phyloP scores from a whole-genome alignment of 2,113 vertebrate species.

The Octodon degus region DNA sequence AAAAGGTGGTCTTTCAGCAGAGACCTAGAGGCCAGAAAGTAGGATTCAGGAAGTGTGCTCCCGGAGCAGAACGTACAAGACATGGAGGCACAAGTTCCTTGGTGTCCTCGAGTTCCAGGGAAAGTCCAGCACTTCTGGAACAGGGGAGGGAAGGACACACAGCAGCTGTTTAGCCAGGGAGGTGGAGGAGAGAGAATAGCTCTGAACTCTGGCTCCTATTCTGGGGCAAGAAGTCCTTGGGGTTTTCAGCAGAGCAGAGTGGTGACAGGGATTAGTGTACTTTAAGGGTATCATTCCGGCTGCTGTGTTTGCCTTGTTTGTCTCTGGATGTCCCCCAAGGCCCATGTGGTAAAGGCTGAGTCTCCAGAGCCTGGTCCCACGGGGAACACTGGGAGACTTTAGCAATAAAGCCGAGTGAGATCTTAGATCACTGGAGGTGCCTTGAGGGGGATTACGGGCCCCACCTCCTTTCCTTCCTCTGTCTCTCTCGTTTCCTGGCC shows the following conservation, averaged over 20 bases:
- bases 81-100: neutral
- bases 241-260: neutral
- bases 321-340: neutral
- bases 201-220: neutral
- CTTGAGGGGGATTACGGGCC: neutral
- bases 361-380: neutral
- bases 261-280: neutral
- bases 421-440: too few relatives aligned
- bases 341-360: neutral
- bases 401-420: neutral
- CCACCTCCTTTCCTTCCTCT: neutral
- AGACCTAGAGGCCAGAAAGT: neutral
- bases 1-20: neutral
- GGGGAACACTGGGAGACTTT: neutral
- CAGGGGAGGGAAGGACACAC: neutral
- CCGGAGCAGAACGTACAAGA: neutral
- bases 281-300: neutral
- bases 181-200: too few relatives aligned
- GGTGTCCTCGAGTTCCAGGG: neutral
- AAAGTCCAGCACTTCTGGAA: neutral
- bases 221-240: neutral
- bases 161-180: neutral
- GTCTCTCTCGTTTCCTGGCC: neutral
- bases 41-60: neutral
- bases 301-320: neutral